phyloP scores from a whole-genome alignment of 2,797 vertebrate genomes.

The Clarias fuscus region DNA sequence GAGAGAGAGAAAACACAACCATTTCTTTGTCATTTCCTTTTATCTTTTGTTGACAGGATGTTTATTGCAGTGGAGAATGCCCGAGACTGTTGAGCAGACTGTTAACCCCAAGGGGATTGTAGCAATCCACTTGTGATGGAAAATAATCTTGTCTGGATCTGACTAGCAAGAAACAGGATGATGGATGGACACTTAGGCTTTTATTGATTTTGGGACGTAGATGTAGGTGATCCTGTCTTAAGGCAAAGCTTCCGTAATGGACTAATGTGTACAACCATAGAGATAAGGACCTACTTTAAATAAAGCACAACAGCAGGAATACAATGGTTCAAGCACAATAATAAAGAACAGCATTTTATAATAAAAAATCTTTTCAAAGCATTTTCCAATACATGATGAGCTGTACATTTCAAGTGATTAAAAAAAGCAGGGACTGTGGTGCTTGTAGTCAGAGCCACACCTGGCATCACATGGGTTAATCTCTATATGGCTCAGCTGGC shows the following conservation, averaged over 20 bases:
- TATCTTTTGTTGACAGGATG: not conserved
- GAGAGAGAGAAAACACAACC: not conserved
- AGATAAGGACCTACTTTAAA: not conserved
- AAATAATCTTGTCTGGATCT: slow-evolving; percentile 44
- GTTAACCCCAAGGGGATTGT: slow-evolving; percentile 19
- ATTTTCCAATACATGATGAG: not conserved
- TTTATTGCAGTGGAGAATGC: slow-evolving; percentile 15
- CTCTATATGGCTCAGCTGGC: not conserved
- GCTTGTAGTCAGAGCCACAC: not conserved
- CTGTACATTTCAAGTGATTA: not conserved
- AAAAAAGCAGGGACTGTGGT: not conserved
- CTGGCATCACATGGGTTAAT: not conserved
- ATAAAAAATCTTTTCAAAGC: not conserved
- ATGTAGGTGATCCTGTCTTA: slow-evolving; percentile 56
- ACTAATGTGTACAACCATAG: slow-evolving; percentile 51
- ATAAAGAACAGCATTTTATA: not conserved
- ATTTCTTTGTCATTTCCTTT: not conserved
- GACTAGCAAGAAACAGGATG: slow-evolving; percentile 54
- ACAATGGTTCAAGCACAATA: not conserved
- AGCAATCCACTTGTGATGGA: slow-evolving; percentile 37
- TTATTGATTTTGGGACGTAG: slow-evolving; percentile 55
- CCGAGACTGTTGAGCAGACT: slow-evolving; percentile 23
- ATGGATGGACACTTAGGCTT: slow-evolving; percentile 59
- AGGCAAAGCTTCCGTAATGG: slow-evolving; percentile 44
- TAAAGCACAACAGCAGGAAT: not conserved